Evolutionary conservation across 1,140 invertebrate genomes (phyloP).

Genomic region (Antheraea mylitta): DNA sequence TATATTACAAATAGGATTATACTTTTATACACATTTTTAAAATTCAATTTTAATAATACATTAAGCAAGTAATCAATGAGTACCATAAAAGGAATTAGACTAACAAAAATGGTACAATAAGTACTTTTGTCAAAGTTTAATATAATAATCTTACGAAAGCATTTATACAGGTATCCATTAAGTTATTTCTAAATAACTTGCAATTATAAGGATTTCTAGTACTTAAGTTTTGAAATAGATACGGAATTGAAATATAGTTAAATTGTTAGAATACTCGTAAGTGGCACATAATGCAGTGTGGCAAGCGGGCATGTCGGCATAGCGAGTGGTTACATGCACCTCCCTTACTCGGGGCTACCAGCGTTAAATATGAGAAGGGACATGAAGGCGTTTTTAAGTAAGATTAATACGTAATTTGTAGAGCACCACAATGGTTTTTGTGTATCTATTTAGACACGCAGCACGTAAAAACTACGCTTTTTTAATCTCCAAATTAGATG

Average conservation of each 20-base stretch:
- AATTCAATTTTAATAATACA: too few relatives aligned
- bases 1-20: too few relatives aligned
- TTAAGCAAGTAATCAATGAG: too few relatives aligned
- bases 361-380: not conserved
- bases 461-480: too few relatives aligned
- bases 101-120: too few relatives aligned
- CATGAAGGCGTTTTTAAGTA: not conserved
- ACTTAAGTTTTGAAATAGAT: conserved; percentile 11
- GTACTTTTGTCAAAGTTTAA: too few relatives aligned
- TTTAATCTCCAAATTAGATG: too few relatives aligned
- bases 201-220: not conserved
- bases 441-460: too few relatives aligned
- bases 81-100: too few relatives aligned
- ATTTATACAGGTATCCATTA: not conserved
- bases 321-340: conserved; percentile 48
- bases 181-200: not conserved
- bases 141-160: not conserved
- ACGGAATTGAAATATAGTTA: conserved; percentile 22
- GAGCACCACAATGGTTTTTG: too few relatives aligned
- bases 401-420: not conserved
- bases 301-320: conserved; percentile 55
- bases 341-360: conserved; percentile 39
- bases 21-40: too few relatives aligned
- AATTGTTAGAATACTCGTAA: conserved; percentile 43
- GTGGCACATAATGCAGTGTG: conserved; percentile 58